Conservation (phyloP, 1,140 invertebrate species). For the Ruditapes philippinarum region DNA sequence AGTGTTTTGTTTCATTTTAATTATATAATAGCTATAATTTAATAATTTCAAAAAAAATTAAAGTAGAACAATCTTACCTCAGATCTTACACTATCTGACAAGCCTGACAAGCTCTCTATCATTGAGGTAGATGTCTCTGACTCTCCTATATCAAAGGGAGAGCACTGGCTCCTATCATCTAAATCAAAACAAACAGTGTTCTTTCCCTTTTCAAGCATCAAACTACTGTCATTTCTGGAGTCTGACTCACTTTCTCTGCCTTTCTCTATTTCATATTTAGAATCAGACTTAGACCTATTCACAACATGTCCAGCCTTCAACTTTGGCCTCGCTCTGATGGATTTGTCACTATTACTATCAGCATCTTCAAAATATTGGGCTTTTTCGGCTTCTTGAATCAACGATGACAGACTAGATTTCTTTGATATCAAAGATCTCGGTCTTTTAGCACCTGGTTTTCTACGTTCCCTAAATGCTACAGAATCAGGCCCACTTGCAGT, state of each 20-base stretch:
- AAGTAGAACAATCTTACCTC: too few species aligned
- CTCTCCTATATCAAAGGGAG: constrained; percentile 59
- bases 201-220: constrained; percentile 27
- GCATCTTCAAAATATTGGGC: background rate
- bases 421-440: constrained; percentile 60
- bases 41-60: too few species aligned
- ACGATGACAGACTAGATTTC: constrained; percentile 45
- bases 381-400: constrained; percentile 39
- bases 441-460: constrained; percentile 37
- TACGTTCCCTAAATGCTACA: background rate
- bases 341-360: background rate
- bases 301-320: constrained; percentile 46
- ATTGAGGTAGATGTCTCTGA: constrained; percentile 62
- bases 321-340: constrained; percentile 28
- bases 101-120: constrained; percentile 45
- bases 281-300: constrained; percentile 54
- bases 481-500: background rate
- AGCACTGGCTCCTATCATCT: constrained; percentile 51
- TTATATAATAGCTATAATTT: too few species aligned
- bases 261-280: constrained; percentile 51
- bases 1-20: too few species aligned
- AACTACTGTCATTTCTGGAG: background rate
- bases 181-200: constrained; percentile 61
- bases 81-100: constrained; percentile 57
- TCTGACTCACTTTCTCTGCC: background rate